Base-by-base conservation (phyloP, 2,888 invertebrate genomes). In the Sialis lutaria region DNA sequence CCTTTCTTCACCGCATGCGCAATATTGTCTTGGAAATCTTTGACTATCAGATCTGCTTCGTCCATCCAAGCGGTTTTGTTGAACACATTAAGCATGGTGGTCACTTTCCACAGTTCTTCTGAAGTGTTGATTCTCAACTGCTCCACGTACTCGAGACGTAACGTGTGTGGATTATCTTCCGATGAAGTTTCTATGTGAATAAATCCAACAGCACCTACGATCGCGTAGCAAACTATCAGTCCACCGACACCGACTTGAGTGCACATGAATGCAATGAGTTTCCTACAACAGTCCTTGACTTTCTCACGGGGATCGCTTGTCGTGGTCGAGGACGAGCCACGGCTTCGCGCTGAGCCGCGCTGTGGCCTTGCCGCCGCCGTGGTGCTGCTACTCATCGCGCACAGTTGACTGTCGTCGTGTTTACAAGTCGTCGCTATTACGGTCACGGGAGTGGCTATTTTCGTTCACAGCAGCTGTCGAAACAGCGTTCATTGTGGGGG, bases 181-280 rank as follows among this genome's bases (percentile, higher is more conserved):
- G 63, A 61, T 55, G 76, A 73, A 8, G 73, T 74, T 60, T 90
- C 90, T 41, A 90, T 80, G 53, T 77, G 73, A 65, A 78, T 81
- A 62, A 90, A 90, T 42, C 82, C 77, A 12, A 83, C 75, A 0
- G 90, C 89, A 0, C 90, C 90, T 33, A 88, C 76, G 47, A 90
- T 79, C 32, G 90, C 85, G 61, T 90, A 90, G 52, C 87, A 79
- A 3, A 90, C 86, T 42, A 90, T 84, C 12, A 90, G 68, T 6
- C 85, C 89, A 48, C 89, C 90, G 34, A 90, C 89, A 54, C 90
- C 90, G 58, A 85, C 82, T 73, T 89, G 89, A 6, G 90, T 90
- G 67, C 87, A 90, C 89, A 90, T 90, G 59, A 90, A 90, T 6
- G 88, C 87, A 48, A 87, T 78, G 55, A 88, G 73, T 64, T 88